Evolutionary conservation across 1,140 invertebrate genomes (phyloP), one percentile per base, ranked within the genome.

Genomic region (Piezodorus guildinii): DNA sequence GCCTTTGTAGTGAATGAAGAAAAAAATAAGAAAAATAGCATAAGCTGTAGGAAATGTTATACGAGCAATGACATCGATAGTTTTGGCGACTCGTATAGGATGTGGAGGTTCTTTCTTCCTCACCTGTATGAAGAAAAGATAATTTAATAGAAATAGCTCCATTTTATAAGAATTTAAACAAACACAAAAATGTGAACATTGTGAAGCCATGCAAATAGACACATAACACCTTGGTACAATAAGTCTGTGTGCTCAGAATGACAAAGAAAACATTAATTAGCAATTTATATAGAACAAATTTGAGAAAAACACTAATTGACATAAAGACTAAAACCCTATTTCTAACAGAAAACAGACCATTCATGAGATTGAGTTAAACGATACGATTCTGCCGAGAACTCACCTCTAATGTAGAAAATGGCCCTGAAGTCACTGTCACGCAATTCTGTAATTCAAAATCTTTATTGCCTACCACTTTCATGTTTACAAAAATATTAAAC

Each of bases 21-120:
- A 94, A 79, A 92, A 94, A 73, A 91, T 88, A 68, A 94, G 83
- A 78, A 95, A 95, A 71, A 93, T 84, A 72, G 88, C 86, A 75
- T 91, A 95, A 69, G 90, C 90, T 68, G 88, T 84, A 68, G 91
- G 91, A 78, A 94, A 95, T 64, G 90, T 91, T 72, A 93, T 89
- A 72, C 91, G 83, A 44, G 91, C 90, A 72, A 95, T 91, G 63
- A 94, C 90, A 79, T 95, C 91, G 72, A 95, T 94, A 61, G 90
- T 93, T 78, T 94, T 94, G 60, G 91, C 91, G 69, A 94, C 88
- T 70, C 90, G 81, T 71, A 93, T 93, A 45, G 90, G 90, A 80
- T 93, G 90, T 30, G 90, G 89, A 59, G 88, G 88, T 72, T 91
- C 88, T 75, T 90, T 90, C 76, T 90, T 91, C 69, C 88, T 83